phyloP scores from a whole-genome alignment of 2,888 invertebrate species.

The Opisthograptis luteolata region DNA sequence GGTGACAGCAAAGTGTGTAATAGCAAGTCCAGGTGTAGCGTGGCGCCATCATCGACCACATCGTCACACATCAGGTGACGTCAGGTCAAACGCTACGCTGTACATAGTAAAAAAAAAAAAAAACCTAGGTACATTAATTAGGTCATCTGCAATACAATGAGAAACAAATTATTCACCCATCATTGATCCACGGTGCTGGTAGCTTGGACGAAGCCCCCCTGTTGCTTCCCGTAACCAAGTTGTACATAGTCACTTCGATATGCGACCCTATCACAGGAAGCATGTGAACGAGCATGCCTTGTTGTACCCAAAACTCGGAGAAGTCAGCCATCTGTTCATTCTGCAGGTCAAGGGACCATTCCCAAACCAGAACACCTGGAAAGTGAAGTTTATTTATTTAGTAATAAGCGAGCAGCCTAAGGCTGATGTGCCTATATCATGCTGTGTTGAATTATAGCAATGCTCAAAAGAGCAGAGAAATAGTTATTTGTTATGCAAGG shows the following conservation, averaged over 20 bases:
- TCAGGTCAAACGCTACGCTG: no score
- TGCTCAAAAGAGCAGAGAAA: background rate
- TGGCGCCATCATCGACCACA: no score
- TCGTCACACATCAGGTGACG: no score
- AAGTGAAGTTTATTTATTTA: constrained; percentile 10
- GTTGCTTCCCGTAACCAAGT: constrained; percentile 85
- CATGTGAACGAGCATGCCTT: constrained; percentile 85
- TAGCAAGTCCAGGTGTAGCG: no score
- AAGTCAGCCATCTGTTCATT: constrained; percentile 68
- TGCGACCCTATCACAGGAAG: constrained; percentile 85
- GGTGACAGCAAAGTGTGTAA: no score
- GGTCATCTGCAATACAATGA: constrained; percentile 12
- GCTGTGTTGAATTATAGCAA: no score
- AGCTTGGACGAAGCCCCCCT: constrained; percentile 82
- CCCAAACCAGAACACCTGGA: constrained; percentile 86
- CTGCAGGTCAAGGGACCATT: constrained; percentile 87
- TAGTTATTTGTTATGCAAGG: no score
- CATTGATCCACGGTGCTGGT: constrained; percentile 86
- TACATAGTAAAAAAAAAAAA: no score
- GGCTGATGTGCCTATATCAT: no score
- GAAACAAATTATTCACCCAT: constrained; percentile 56
- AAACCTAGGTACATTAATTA: no score
- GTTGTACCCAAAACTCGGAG: constrained; percentile 85
- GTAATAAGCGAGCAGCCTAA: no score
- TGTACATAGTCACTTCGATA: constrained; percentile 87